phyloP scores from a whole-genome alignment of 2,797 vertebrate genomes.

The Chiloscyllium punctatum region DNA sequence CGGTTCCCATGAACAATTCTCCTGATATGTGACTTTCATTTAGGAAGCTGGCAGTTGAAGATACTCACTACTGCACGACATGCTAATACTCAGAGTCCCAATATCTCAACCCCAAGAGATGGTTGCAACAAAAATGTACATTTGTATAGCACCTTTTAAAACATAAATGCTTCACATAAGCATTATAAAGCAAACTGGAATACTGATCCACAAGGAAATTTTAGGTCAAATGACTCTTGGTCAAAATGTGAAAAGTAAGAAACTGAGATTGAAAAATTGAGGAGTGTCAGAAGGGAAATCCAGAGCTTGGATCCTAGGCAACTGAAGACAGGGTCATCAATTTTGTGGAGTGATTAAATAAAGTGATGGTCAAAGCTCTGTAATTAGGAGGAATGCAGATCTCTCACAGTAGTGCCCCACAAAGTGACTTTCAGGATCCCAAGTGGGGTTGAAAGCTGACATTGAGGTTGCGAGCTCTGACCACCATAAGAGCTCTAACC shows the following conservation, averaged over 20 bases:
- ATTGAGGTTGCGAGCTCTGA: no score
- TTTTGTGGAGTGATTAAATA: not conserved
- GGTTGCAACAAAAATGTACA: not conserved
- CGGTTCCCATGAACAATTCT: not conserved
- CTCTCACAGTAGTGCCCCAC: no score
- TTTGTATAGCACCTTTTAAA: not conserved
- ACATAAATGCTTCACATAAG: not conserved
- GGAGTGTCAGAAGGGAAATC: no score
- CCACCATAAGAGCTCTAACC: no score
- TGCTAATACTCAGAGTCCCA: not conserved
- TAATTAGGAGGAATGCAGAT: not conserved
- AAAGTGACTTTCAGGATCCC: no score
- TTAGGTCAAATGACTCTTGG: not conserved
- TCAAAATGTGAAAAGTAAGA: no score
- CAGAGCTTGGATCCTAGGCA: not conserved
- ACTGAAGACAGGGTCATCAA: not conserved
- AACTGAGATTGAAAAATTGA: no score
- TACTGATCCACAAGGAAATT: not conserved
- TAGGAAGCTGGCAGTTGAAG: not conserved
- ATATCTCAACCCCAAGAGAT: not conserved
- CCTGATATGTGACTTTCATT: not conserved
- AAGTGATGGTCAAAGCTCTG: not conserved
- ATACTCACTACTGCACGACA: not conserved
- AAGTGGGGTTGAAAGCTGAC: no score
- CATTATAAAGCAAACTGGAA: not conserved